Percentiles rank a stretch among this genome's conserved stretches.
These are phyloP conservation scores for Mesorhabditis spiculigera DNA, from an alignment of 2,888 invertebrate genomes.

Conservation along the genomic window DNA sequence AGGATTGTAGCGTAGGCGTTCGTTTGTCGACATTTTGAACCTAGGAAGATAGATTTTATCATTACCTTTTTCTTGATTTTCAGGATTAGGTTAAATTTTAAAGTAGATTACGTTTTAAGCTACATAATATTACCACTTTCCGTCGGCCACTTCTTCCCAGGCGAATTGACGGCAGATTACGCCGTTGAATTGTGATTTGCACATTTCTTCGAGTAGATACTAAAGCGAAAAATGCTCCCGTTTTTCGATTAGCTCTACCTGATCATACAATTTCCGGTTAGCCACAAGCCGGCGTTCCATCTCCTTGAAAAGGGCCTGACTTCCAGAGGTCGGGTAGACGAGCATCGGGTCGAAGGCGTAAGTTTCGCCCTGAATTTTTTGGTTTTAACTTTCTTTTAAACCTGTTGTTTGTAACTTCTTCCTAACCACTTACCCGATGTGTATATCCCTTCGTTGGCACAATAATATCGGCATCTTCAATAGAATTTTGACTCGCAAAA, in stretches of 20 bases:
- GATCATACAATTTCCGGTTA: conserved; percentile 34
- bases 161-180: conserved; percentile 48
- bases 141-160: conserved; percentile 50
- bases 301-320: conserved; percentile 32
- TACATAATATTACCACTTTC: conserved; percentile 34
- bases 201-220: conserved; percentile 51
- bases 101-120: too few relatives aligned
- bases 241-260: conserved; percentile 21
- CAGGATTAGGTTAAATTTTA: too few relatives aligned
- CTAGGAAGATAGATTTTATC: conserved; percentile 7
- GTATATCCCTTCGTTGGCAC: conserved; percentile 41
- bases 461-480: conserved; percentile 49
- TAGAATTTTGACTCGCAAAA: conserved; percentile 24
- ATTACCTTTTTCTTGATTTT: too few relatives aligned
- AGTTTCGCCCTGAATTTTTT: conserved; percentile 21
- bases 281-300: conserved; percentile 30
- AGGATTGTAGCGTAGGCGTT: conserved; percentile 29
- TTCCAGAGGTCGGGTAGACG: conserved; percentile 37
- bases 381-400: not conserved
- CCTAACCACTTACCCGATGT: not conserved
- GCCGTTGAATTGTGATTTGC: conserved; percentile 37
- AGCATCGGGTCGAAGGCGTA: conserved; percentile 52
- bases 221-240: conserved; percentile 15
- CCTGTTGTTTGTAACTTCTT: not conserved
- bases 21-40: conserved; percentile 40